Evolutionary conservation across 2,113 vertebrate species (phyloP).

Genomic region (Oreotrochilus melanogaster): DNA sequence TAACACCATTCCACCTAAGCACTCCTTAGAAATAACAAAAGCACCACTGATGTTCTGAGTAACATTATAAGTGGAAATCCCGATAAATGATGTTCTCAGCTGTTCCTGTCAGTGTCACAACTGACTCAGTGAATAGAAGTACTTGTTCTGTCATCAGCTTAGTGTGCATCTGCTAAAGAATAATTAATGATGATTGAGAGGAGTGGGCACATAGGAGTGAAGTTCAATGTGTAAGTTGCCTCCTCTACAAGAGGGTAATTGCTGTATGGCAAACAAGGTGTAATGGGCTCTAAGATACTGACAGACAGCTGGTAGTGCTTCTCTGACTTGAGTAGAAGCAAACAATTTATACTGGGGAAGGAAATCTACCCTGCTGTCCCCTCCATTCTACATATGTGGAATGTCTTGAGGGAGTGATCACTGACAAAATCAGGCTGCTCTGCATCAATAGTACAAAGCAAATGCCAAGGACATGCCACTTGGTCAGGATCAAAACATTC

Average conservation of each 20-base stretch:
- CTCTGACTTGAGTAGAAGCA: background rate
- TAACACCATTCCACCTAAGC: background rate
- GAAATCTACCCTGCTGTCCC: background rate
- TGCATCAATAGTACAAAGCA: background rate
- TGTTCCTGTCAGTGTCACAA: slow-evolving; percentile 24
- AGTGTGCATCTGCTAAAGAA: slow-evolving; percentile 5
- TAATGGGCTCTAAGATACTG: background rate
- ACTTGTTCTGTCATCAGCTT: background rate
- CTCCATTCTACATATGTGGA: background rate
- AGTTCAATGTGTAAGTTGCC: background rate
- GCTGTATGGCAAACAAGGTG: background rate
- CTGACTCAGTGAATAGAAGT: slow-evolving; percentile 26
- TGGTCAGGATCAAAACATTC: background rate
- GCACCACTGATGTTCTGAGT: background rate
- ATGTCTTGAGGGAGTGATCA: background rate
- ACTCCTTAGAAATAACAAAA: background rate
- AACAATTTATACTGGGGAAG: background rate
- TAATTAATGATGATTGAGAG: background rate
- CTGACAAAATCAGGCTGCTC: background rate
- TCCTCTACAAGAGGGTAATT: background rate
- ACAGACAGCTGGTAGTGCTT: background rate
- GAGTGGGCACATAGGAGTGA: background rate
- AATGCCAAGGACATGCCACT: background rate
- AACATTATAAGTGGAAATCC: slow-evolving; percentile 4
- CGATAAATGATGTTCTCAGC: slow-evolving; percentile 24